phyloP scores from a whole-genome alignment of 53 echinoderm and acorn worm species.

The Actinopyga echinites region DNA sequence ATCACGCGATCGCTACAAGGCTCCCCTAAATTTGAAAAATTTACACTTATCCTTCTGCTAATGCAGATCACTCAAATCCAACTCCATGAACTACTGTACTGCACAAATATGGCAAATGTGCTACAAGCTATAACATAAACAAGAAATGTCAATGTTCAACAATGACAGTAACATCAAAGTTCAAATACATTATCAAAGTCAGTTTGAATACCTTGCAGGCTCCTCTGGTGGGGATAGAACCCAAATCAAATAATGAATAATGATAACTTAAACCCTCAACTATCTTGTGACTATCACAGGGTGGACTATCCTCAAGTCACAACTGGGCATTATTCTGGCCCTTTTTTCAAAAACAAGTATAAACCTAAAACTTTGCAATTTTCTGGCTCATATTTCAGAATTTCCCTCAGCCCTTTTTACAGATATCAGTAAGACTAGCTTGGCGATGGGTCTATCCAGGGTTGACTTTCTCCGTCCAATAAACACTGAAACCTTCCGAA shows the following conservation, averaged over 20 bases:
- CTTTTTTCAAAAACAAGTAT: not conserved
- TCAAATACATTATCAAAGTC: too few relatives aligned
- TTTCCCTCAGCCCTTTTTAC: not conserved
- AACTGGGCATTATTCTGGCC: conserved; percentile 20
- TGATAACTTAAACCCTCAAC: not conserved
- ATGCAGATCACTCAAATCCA: too few relatives aligned
- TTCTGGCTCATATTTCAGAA: not conserved
- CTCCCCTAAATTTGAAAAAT: too few relatives aligned
- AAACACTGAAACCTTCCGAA: conserved; percentile 13
- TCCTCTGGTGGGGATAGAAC: not conserved
- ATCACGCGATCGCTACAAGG: too few relatives aligned
- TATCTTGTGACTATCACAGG: conserved; percentile 5
- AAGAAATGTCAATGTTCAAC: too few relatives aligned
- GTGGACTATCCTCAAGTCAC: not conserved
- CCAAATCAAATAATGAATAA: not conserved
- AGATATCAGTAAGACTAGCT: conserved; percentile 40
- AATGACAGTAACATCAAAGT: too few relatives aligned
- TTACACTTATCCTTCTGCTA: too few relatives aligned
- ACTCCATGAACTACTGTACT: too few relatives aligned
- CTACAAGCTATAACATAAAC: too few relatives aligned
- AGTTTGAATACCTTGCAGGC: not conserved
- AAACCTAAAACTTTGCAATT: too few relatives aligned
- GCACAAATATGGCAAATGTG: too few relatives aligned
- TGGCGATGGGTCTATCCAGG: conserved; percentile 36
- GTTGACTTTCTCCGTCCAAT: not conserved